Evolutionary conservation across 92 coral and sea anemone genomes (phyloP).

Genomic region (Diadumene lineata): DNA sequence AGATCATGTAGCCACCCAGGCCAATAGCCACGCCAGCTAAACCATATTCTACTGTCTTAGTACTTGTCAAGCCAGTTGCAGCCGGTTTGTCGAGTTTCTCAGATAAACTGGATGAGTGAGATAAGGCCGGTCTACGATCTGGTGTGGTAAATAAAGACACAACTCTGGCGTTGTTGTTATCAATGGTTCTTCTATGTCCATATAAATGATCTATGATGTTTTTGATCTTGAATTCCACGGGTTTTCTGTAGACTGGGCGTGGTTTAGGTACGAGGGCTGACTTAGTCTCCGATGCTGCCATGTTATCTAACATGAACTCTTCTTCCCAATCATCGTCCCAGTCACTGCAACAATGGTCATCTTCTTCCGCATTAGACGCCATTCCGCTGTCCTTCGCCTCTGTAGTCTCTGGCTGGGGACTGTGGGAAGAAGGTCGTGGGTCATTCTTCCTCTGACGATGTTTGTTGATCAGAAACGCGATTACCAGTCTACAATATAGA

Average conservation of each 20-base stretch:
- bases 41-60: background rate
- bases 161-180: background rate
- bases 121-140: no score
- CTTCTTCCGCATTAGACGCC: conserved; percentile 3
- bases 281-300: background rate
- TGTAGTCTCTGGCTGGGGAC: no score
- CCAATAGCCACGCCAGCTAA: background rate
- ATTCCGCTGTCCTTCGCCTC: no score
- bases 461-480: no score
- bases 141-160: background rate
- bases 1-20: background rate
- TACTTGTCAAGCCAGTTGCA: background rate
- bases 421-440: background rate
- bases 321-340: no score
- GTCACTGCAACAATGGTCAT: no score
- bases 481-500: background rate
- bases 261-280: background rate
- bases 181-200: background rate
- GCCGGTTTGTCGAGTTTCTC: background rate
- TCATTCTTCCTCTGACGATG: no score
- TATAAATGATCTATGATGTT: background rate
- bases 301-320: background rate
- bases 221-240: background rate
- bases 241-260: no score
- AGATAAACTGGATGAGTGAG: no score